phyloP scores from a whole-genome alignment of 2,888 invertebrate species.

The Oligia fasciuncula region DNA sequence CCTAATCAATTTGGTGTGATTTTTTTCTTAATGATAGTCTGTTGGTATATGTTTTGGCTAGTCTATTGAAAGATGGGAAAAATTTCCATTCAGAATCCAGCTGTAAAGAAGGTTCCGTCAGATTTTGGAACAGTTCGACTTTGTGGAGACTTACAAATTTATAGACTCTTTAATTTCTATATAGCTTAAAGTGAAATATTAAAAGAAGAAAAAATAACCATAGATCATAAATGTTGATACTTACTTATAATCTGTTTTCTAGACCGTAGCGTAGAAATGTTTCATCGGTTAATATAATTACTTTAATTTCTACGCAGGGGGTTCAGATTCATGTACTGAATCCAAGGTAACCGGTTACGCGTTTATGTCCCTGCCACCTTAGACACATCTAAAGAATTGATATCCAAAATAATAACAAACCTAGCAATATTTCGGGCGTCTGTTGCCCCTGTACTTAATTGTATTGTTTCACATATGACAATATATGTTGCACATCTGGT shows the following conservation, averaged over 20 bases:
- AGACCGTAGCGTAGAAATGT: neutral
- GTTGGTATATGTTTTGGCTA: neutral
- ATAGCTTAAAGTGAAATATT: too few relatives aligned
- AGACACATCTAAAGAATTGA: neutral
- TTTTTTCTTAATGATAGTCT: conserved; percentile 10
- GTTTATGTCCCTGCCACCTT: neutral
- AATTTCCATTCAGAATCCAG: neutral
- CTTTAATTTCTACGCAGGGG: too few relatives aligned
- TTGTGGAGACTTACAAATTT: neutral
- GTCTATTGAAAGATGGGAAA: too few relatives aligned
- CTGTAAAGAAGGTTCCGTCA: neutral
- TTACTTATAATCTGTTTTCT: too few relatives aligned
- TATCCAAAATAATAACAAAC: too few relatives aligned
- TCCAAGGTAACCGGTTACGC: neutral
- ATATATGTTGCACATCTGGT: neutral
- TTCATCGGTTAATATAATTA: neutral
- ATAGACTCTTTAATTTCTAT: neutral
- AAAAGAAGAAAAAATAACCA: too few relatives aligned
- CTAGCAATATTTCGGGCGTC: neutral
- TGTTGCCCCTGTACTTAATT: neutral
- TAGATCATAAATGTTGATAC: too few relatives aligned
- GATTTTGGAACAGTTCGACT: too few relatives aligned
- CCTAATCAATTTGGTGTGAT: neutral
- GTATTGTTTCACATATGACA: neutral
- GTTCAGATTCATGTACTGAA: too few relatives aligned